phyloP scores from a whole-genome alignment of 2,888 invertebrate species.

The Dysmachus trigonus region DNA sequence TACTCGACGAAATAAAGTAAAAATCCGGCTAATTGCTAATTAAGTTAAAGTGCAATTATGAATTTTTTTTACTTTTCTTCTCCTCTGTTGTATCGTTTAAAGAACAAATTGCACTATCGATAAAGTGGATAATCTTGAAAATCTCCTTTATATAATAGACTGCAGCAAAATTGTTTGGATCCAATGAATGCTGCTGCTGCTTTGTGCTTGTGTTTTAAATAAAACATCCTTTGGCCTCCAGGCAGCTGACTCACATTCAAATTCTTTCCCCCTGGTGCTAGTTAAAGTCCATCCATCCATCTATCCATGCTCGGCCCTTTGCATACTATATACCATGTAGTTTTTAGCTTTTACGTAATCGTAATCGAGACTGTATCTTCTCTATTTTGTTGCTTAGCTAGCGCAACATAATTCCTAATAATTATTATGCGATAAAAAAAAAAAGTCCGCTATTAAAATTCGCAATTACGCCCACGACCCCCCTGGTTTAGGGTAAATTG shows the following conservation, averaged over 20 bases:
- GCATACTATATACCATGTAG: neutral
- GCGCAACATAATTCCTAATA: neutral
- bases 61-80: neutral
- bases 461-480: neutral
- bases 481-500: too few relatives aligned
- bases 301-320: neutral
- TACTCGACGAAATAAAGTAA: neutral
- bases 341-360: slow-evolving; percentile 26
- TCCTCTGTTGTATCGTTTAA: neutral
- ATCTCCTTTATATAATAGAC: slow-evolving; percentile 16
- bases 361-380: neutral
- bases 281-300: neutral
- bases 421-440: neutral
- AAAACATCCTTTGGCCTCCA: neutral
- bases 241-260: neutral
- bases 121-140: neutral
- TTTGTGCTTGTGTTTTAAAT: slow-evolving; percentile 21
- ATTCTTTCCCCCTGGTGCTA: neutral
- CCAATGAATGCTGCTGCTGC: neutral
- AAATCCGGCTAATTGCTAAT: neutral
- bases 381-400: neutral
- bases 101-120: neutral
- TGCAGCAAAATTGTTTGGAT: neutral
- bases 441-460: neutral
- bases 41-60: neutral